Conservation (phyloP, 2,888 invertebrate genomes). For the Homarus gammarus region DNA sequence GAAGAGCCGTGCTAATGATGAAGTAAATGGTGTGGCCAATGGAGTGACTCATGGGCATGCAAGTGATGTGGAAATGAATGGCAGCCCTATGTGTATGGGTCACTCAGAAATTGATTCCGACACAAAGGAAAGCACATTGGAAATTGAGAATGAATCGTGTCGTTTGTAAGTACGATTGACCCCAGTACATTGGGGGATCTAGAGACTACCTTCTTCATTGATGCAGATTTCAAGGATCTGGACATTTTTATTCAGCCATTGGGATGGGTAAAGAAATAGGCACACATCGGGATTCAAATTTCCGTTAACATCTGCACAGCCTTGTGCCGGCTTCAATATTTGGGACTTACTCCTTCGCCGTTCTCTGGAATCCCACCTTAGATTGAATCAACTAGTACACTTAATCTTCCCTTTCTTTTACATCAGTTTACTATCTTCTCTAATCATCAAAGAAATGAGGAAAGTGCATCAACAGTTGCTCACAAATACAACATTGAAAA, state of each 20-base stretch:
- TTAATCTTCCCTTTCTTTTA: neutral
- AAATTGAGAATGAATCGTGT: slow-evolving; percentile 68
- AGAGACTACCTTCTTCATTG: slow-evolving; percentile 56
- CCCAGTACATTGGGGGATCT: slow-evolving; percentile 43
- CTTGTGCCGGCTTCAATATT: neutral
- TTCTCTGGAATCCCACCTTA: slow-evolving; percentile 7
- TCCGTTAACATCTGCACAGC: slow-evolving; percentile 9
- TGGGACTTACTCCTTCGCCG: slow-evolving; percentile 22
- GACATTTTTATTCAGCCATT: slow-evolving; percentile 42
- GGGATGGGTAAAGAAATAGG: slow-evolving; percentile 36
- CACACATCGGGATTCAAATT: slow-evolving; percentile 2
- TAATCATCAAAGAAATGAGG: neutral
- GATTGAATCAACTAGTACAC: neutral
- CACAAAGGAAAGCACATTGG: slow-evolving; percentile 59
- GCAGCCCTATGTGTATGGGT: slow-evolving; percentile 53
- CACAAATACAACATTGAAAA: neutral
- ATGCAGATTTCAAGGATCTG: slow-evolving; percentile 50
- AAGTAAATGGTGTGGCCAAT: slow-evolving; percentile 65
- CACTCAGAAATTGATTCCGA: slow-evolving; percentile 61
- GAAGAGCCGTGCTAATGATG: slow-evolving; percentile 69
- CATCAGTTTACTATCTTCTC: neutral
- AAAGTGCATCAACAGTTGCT: neutral
- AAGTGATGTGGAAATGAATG: slow-evolving; percentile 71
- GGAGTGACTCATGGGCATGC: slow-evolving; percentile 44
- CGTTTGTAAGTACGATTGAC: slow-evolving; percentile 71